Percentiles rank a stretch among this genome's conserved stretches.
phyloP scores from a whole-genome alignment of 2,113 vertebrate species.

The Cyanistes caeruleus region DNA sequence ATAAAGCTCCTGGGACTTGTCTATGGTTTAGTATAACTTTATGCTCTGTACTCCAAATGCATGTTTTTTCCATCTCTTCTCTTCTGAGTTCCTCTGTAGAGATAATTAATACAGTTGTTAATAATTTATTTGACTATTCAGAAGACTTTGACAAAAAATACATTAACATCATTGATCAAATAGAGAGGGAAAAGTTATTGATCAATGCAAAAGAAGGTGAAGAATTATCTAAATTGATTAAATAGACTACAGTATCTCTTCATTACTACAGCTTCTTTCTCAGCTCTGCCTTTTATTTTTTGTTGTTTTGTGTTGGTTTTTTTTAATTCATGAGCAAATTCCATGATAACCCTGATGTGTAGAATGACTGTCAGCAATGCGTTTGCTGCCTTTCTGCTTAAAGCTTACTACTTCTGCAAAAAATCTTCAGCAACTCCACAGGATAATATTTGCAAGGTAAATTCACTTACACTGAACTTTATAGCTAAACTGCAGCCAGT shows the following conservation, averaged over 20 bases:
- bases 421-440: neutral
- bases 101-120: neutral
- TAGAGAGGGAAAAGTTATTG: neutral
- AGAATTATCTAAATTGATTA: neutral
- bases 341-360: fast-evolving
- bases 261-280: neutral
- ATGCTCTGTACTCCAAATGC: neutral
- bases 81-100: neutral
- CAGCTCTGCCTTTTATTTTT: neutral
- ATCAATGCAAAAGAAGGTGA: neutral
- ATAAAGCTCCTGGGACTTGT: neutral
- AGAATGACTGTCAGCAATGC: neutral
- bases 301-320: neutral
- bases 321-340: neutral
- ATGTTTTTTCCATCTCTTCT: neutral
- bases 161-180: neutral
- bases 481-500: neutral
- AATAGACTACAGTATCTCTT: neutral
- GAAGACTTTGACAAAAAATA: neutral
- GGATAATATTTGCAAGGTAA: neutral
- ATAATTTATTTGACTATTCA: neutral
- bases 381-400: neutral
- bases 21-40: neutral
- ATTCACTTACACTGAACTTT: neutral
- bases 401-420: neutral